These are phyloP conservation scores for Eupithecia exiguata DNA, from an alignment of 2,888 invertebrate genomes.

Conservation along the genomic window DNA sequence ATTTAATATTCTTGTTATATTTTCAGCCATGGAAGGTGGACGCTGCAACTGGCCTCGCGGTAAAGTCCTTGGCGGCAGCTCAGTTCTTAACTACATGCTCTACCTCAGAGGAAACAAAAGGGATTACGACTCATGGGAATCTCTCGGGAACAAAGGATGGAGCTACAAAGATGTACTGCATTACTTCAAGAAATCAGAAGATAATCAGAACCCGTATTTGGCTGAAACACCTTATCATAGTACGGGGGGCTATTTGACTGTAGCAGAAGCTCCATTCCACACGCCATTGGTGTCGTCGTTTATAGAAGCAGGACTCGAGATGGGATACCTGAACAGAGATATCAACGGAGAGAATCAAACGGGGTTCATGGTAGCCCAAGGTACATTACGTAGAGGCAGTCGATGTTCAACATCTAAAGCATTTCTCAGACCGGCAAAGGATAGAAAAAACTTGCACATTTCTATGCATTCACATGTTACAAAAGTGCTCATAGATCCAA, in stretches of 20 bases:
- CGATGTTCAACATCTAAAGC: constrained; percentile 95
- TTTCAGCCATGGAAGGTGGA: constrained; percentile 91
- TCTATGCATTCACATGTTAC: constrained; percentile 92
- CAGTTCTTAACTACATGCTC: constrained; percentile 95
- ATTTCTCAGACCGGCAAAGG: constrained; percentile 90
- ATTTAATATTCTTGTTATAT: not conserved
- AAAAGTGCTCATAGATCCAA: constrained; percentile 88
- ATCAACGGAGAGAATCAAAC: constrained; percentile 94
- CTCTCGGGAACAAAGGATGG: constrained; percentile 94
- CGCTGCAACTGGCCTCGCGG: constrained; percentile 96
- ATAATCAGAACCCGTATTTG: constrained; percentile 93
- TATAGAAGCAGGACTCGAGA: constrained; percentile 91
- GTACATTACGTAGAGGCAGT: constrained; percentile 90
- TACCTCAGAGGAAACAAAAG: constrained; percentile 94
- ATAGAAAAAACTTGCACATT: constrained; percentile 92
- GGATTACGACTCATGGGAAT: constrained; percentile 96
- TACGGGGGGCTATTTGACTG: constrained; percentile 91
- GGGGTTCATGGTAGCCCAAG: constrained; percentile 95
- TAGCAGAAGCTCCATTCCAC: constrained; percentile 93
- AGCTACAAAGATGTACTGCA: constrained; percentile 90
- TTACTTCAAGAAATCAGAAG: constrained; percentile 96
- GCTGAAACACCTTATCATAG: constrained; percentile 91
- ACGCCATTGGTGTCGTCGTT: constrained; percentile 93
- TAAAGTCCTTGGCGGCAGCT: constrained; percentile 95
- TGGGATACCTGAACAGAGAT: constrained; percentile 94